Evolutionary conservation across 2,888 invertebrate species (phyloP).

Genomic region (Trypoxylon attenuatum): DNA sequence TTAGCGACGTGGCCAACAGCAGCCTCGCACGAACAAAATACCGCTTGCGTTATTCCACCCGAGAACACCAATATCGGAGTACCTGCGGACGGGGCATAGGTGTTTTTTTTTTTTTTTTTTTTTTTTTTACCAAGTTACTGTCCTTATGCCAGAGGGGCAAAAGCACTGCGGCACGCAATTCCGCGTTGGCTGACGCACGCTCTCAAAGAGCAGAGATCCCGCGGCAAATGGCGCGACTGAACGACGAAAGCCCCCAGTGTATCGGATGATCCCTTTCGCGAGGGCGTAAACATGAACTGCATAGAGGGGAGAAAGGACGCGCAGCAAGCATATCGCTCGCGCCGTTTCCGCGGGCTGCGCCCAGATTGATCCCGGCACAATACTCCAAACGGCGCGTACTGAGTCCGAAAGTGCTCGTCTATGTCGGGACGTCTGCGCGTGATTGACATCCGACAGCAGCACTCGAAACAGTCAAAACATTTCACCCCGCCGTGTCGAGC

Average conservation of each 20-base stretch:
- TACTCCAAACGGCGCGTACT: slow-evolving; percentile 13
- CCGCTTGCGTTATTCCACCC: too few species aligned
- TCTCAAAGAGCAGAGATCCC: background rate
- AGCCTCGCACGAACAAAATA: too few species aligned
- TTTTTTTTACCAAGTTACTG: too few species aligned
- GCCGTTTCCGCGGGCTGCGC: slow-evolving; percentile 34
- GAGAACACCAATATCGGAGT: background rate
- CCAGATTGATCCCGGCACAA: slow-evolving; percentile 52
- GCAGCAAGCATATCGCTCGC: slow-evolving; percentile 22
- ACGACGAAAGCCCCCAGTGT: background rate
- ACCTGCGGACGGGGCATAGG: background rate
- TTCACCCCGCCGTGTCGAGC: slow-evolving; percentile 51
- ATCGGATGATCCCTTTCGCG: slow-evolving; percentile 30
- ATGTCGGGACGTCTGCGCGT: slow-evolving; percentile 61
- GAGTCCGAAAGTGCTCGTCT: slow-evolving; percentile 63
- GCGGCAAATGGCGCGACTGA: background rate
- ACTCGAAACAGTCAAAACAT: slow-evolving; percentile 71
- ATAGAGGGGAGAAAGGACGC: slow-evolving; percentile 23
- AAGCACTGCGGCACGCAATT: background rate
- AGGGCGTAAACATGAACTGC: slow-evolving; percentile 15
- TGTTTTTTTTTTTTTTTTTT: too few species aligned
- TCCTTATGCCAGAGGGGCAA: too few species aligned
- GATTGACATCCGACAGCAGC: slow-evolving; percentile 69
- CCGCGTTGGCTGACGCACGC: too few species aligned
- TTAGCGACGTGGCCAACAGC: background rate